Conservation (phyloP, 2,888 invertebrate genomes). For the Eurytoma californica region DNA sequence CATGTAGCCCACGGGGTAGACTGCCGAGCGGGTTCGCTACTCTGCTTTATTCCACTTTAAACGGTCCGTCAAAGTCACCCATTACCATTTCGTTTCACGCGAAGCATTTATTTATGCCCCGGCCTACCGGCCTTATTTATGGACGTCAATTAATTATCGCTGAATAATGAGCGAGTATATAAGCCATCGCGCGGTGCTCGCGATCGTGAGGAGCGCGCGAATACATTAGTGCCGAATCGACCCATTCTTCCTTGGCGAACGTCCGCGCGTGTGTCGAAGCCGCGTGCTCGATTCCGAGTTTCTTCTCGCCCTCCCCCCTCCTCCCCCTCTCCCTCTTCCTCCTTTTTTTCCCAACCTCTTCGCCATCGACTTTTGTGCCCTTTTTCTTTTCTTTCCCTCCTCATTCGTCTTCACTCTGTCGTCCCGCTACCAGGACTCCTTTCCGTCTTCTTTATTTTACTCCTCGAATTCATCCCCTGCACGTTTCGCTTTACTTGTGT, state of each 20-base stretch:
- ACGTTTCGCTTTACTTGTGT: not conserved
- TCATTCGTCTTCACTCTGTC: conserved; percentile 10
- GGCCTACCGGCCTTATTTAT: conserved; percentile 70
- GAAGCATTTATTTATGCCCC: conserved; percentile 72
- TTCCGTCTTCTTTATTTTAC: conserved; percentile 1
- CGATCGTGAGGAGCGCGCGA: conserved; percentile 56
- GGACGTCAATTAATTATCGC: conserved; percentile 74
- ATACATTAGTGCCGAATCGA: conserved; percentile 70
- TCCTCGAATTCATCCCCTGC: not conserved
- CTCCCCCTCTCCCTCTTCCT: not conserved
- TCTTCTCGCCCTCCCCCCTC: not conserved
- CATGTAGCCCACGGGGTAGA: conserved; percentile 61
- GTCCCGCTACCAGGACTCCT: not conserved
- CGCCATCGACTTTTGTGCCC: not conserved
- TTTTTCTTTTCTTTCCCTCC: not conserved
- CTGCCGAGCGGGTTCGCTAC: conserved; percentile 57
- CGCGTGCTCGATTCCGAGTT: conserved; percentile 2
- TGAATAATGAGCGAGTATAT: conserved; percentile 70
- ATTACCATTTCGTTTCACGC: conserved; percentile 73
- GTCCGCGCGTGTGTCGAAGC: not conserved
- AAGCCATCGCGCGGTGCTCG: conserved; percentile 60
- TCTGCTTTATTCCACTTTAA: conserved; percentile 72
- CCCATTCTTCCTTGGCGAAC: conserved; percentile 65
- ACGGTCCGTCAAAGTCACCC: conserved; percentile 74
- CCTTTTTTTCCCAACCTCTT: not conserved